Evolutionary conservation across 2,113 vertebrate genomes (phyloP).

Genomic region (Calonectris borealis): DNA sequence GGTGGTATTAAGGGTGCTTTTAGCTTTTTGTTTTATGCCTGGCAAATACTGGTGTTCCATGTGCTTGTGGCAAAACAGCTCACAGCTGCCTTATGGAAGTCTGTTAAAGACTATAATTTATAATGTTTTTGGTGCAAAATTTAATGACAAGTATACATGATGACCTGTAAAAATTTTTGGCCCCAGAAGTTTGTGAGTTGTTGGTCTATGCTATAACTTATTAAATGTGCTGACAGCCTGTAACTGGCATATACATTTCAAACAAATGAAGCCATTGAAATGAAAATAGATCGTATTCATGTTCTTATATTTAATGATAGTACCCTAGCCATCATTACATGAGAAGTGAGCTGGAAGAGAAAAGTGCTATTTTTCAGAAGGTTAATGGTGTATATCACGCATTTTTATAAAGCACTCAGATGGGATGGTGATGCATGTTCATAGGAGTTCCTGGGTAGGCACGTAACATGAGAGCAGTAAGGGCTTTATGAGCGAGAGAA

Average conservation of each 20-base stretch:
- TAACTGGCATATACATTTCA: not conserved
- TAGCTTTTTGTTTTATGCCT: not conserved
- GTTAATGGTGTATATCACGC: not conserved
- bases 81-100: not conserved
- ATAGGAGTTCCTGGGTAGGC: not conserved
- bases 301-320: not conserved
- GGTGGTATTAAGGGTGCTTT: not conserved
- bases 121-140: not conserved
- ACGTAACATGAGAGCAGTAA: not conserved
- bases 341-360: not conserved
- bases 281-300: not conserved
- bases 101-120: constrained; percentile 16
- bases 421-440: not conserved
- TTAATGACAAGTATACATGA: constrained; percentile 26
- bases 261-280: constrained; percentile 22
- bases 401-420: not conserved
- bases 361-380: not conserved
- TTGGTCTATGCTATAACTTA: constrained; percentile 18
- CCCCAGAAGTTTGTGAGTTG: not conserved
- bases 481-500: not conserved
- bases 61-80: constrained; percentile 19
- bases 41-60: not conserved
- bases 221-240: constrained; percentile 15
- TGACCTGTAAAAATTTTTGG: constrained; percentile 32
- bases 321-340: not conserved